Percentiles rank a stretch among this genome's conserved stretches.
Conservation (phyloP, 2,888 invertebrate genomes). For the Andrena marginata region DNA sequence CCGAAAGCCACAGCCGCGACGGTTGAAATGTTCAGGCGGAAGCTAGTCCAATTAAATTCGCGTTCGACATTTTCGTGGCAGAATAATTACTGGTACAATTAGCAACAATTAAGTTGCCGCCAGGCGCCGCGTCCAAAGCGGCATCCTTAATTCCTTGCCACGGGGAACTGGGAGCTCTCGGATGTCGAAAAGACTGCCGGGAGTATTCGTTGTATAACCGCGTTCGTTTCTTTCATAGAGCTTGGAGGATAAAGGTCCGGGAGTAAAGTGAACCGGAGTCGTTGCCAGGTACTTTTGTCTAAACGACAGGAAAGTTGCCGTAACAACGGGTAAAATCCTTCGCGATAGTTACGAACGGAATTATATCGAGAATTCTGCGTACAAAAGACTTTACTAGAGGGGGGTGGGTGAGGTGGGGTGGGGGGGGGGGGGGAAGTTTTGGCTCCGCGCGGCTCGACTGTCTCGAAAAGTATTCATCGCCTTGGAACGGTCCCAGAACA, state of each 20-base stretch:
- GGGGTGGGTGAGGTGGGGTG: too few relatives aligned
- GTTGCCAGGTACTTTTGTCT: not conserved
- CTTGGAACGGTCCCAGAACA: constrained; percentile 1
- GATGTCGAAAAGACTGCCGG: not conserved
- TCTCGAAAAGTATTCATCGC: not conserved
- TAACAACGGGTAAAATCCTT: not conserved
- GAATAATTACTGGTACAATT: constrained; percentile 5
- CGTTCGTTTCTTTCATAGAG: not conserved
- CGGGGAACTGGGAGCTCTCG: not conserved
- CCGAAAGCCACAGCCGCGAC: not conserved
- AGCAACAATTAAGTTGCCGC: not conserved
- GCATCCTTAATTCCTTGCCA: not conserved
- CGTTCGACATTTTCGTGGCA: constrained; percentile 6
- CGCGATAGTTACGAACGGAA: not conserved
- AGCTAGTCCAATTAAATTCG: constrained; percentile 11
- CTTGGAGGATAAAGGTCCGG: not conserved
- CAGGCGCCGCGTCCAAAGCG: not conserved
- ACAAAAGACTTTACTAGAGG: not conserved
- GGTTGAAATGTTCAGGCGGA: not conserved
- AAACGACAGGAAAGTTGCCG: not conserved
- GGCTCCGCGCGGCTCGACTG: not conserved
- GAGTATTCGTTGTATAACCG: not conserved
- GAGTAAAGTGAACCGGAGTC: not conserved
- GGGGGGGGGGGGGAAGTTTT: not conserved
- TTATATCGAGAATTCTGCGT: not conserved